Base-by-base conservation (phyloP, 2,888 invertebrate species). In the Torymus auratus region DNA sequence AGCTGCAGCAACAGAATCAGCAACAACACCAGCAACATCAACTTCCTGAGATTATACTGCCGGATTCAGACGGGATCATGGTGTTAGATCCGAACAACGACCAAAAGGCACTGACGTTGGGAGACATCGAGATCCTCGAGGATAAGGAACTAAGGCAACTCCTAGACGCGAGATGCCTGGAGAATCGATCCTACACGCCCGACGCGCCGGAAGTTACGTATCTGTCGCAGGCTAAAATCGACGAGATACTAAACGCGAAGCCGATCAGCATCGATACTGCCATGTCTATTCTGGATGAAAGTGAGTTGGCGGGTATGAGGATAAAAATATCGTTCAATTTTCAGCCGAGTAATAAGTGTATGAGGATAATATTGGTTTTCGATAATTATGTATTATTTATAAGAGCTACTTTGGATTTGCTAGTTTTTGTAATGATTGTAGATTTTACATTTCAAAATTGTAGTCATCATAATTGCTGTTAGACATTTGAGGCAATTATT, bases 71-170 rank as follows among this genome's bases (percentile, higher is more conserved):
- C 68, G 82, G 58, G 5, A 78, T 90, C 77, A 89, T 89, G 86
- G 86, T 89, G 1, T 82, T 91, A 41, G 88, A 90, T 78, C 84
- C 89, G 2, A 83, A 82, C 41, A 82, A 85, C 67, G 72, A 84
- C 65, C 86, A 86, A 58, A 86, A 85, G 68, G 78, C 85, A 15
- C 82, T 86, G 55, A 71, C 86, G 58, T 83, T 86, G 75, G 85
- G 87, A 50, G 82, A 82, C 56, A 88, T 90, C 53, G 89, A 89
- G 74, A 87, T 89, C n/a, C 83, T 90, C 17, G 88, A 86, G 17
- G 88, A 90, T 77, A 90, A 89, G 82, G 89, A 90, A 68, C 87
- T 88, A 20, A 83, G 86, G n/a, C 81, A 78, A 23, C 86, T 89
- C 23, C 83, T 90, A 15, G 89, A 89, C 53, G 81, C 81, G 23